These are phyloP conservation scores for Bagarius yarrelli DNA, from an alignment of 2,113 vertebrate genomes.

Conservation along the genomic window DNA sequence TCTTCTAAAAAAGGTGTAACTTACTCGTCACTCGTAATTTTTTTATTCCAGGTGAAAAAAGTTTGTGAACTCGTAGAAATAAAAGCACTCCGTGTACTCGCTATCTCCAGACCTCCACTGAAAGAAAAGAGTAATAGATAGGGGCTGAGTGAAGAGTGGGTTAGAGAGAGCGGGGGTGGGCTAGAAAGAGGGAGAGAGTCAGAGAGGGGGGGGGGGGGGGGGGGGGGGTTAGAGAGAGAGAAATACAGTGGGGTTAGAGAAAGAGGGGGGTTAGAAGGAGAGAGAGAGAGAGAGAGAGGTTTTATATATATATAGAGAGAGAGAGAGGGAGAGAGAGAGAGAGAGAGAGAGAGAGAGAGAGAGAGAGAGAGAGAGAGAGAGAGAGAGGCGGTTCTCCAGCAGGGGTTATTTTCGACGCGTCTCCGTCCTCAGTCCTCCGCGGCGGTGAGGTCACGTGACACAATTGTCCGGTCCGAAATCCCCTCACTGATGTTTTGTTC, in stretches of 20 bases:
- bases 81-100: slow-evolving; percentile 56
- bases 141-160: not conserved
- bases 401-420: slow-evolving; percentile 69
- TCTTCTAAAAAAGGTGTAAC: not conserved
- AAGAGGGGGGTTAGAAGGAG: too few relatives aligned
- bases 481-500: too few relatives aligned
- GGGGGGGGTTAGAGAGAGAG: not conserved
- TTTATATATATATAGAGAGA: too few relatives aligned
- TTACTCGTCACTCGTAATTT: slow-evolving; percentile 9
- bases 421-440: slow-evolving; percentile 9
- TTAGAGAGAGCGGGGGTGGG: too few relatives aligned
- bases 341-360: too few relatives aligned
- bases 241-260: too few relatives aligned
- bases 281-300: too few relatives aligned
- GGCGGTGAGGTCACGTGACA: not conserved
- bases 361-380: not conserved
- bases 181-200: not conserved
- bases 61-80: not conserved
- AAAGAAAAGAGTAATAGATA: slow-evolving; percentile 32
- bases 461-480: not conserved
- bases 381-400: slow-evolving; percentile 45
- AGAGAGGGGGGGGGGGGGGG: not conserved
- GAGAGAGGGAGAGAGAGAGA: slow-evolving; percentile 16
- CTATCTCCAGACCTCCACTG: slow-evolving; percentile 37
- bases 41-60: slow-evolving; percentile 46